A percentile compares a stretch with the other conserved stretches of the same genome.
These are phyloP conservation scores for Cephus sareptanus DNA, from an alignment of 2,888 invertebrate species.

Conservation along the genomic window DNA sequence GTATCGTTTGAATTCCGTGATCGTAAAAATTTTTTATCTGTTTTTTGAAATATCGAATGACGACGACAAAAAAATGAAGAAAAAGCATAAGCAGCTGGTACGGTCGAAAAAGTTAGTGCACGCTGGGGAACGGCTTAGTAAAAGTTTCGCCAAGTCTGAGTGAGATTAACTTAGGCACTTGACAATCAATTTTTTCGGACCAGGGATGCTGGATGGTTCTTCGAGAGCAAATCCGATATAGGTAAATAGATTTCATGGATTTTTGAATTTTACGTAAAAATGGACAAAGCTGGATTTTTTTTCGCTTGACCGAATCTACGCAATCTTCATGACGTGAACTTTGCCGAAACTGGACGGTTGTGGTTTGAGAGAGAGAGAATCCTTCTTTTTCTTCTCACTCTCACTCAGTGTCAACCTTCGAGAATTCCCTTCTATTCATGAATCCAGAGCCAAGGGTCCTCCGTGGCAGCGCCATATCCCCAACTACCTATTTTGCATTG, in stretches of 20 bases:
- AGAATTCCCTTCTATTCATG: neutral
- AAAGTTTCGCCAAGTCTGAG: neutral
- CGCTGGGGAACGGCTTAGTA: neutral
- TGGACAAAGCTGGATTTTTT: conserved; percentile 10
- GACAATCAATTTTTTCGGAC: neutral
- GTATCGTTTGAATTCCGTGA: neutral
- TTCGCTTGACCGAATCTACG: conserved; percentile 31
- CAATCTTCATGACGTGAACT: conserved; percentile 7
- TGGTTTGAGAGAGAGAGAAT: neutral
- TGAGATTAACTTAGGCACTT: neutral
- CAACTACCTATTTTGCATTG: neutral
- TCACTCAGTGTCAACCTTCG: neutral
- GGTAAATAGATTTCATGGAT: conserved; percentile 50
- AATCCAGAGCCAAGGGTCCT: neutral
- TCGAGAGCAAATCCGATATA: conserved; percentile 36
- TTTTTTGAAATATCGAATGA: neutral
- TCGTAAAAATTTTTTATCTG: neutral
- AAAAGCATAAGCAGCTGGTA: neutral
- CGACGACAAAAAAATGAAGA: neutral
- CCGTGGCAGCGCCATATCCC: neutral
- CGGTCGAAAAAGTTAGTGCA: neutral
- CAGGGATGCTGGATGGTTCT: neutral
- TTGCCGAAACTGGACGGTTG: neutral
- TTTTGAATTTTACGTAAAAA: conserved; percentile 43
- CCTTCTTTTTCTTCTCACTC: neutral